Evolutionary conservation across 2,113 vertebrate species (phyloP).

Genomic region (Ahaetulla prasina): DNA sequence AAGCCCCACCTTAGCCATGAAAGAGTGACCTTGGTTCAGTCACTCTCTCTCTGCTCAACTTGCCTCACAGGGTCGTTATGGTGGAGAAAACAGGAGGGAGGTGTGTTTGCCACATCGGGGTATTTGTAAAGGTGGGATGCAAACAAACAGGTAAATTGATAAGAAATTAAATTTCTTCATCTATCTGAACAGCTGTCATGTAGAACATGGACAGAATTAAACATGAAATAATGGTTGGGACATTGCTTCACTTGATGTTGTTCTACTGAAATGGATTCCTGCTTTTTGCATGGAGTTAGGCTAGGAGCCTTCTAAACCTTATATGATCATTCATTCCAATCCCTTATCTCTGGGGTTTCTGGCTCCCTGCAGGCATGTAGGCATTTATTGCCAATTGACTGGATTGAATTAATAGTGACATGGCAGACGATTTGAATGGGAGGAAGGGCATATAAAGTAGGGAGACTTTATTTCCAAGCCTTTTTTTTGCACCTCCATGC

Average conservation of each 20-base stretch:
- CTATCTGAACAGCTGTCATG: not conserved
- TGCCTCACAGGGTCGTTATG: no score
- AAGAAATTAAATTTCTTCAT: not conserved
- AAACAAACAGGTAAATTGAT: no score
- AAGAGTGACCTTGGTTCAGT: no score
- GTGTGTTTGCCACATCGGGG: no score
- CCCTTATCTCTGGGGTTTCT: not conserved
- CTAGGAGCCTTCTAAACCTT: not conserved
- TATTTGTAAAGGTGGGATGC: no score
- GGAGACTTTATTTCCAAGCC: no score
- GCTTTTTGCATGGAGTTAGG: not conserved
- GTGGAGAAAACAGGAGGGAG: no score
- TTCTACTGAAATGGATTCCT: not conserved
- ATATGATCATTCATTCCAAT: not conserved
- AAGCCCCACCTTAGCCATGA: no score
- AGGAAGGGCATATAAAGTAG: not conserved
- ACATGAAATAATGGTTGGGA: not conserved
- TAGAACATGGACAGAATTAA: not conserved
- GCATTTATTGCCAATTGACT: not conserved
- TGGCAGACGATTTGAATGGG: not conserved
- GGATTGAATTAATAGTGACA: not conserved
- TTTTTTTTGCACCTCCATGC: not conserved
- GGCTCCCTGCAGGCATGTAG: not conserved
- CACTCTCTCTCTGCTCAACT: no score
- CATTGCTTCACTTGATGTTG: not conserved